Evolutionary conservation across 2,113 vertebrate species (phyloP).

Genomic region (Chascanopsetta lugubris): DNA sequence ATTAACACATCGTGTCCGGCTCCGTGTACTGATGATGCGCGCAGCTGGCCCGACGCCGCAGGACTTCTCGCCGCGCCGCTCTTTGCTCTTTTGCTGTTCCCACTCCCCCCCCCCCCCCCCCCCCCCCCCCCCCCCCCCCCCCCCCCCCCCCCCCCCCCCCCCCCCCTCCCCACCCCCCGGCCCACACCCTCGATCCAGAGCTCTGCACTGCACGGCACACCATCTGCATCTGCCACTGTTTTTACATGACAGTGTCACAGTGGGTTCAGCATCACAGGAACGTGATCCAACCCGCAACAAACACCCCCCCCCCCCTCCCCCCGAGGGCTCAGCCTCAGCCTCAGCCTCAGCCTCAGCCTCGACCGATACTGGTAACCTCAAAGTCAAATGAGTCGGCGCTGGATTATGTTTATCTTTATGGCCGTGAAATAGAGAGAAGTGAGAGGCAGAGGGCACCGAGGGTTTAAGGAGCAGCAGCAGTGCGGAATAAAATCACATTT

Average conservation of each 20-base stretch:
- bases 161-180: too few species aligned
- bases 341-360: too few species aligned
- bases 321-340: conserved; percentile 20
- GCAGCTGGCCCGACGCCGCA: conserved; percentile 48
- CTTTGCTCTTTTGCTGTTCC: too few species aligned
- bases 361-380: conserved; percentile 51
- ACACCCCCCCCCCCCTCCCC: too few species aligned
- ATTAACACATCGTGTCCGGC: conserved; percentile 54
- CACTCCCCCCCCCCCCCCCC: too few species aligned
- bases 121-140: too few species aligned
- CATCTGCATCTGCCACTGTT: conserved; percentile 49
- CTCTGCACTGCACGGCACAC: conserved; percentile 44
- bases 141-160: too few species aligned
- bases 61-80: conserved; percentile 35
- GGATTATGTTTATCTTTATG: conserved; percentile 63
- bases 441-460: conserved; percentile 39
- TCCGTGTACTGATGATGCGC: conserved; percentile 12
- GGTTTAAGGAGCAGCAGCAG: conserved; percentile 29
- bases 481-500: conserved; percentile 33
- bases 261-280: conserved; percentile 43
- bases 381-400: conserved; percentile 51
- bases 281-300: conserved; percentile 36
- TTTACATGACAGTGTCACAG: conserved; percentile 32
- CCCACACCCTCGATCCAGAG: background rate
- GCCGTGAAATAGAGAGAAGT: conserved; percentile 48